Percentiles rank a stretch among this genome's conserved stretches.
Evolutionary conservation across 2,113 vertebrate species (phyloP).

Genomic region (Erpornis zantholeuca): DNA sequence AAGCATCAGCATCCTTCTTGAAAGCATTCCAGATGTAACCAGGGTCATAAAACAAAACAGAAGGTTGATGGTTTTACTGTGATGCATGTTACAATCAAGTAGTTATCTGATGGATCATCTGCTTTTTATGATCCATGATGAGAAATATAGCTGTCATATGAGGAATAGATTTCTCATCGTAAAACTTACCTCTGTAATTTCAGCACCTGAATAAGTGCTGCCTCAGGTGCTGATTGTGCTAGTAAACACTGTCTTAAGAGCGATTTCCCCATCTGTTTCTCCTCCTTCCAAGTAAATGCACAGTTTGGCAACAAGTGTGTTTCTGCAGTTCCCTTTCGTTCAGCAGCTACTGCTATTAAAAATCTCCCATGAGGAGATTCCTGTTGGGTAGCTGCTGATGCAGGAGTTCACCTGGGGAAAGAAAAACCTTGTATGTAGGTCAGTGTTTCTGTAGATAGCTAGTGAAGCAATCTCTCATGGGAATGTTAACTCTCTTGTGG

Average conservation of each 20-base stretch:
- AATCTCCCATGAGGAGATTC: neutral
- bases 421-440: neutral
- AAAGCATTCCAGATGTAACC: conserved; percentile 70
- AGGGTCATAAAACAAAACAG: conserved; percentile 65
- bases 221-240: conserved; percentile 32
- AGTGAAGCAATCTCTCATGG: neutral
- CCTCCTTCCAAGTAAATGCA: neutral
- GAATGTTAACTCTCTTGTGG: neutral
- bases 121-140: conserved; percentile 67
- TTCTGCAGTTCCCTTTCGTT: neutral
- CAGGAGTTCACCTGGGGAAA: conserved; percentile 5
- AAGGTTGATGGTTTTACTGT: conserved; percentile 72
- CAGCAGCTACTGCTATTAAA: conserved; percentile 29
- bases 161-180: conserved; percentile 40
- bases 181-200: conserved; percentile 58
- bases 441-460: neutral
- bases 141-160: conserved; percentile 63
- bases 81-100: conserved; percentile 42
- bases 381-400: neutral
- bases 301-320: conserved; percentile 32
- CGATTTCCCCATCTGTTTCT: conserved; percentile 45
- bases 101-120: conserved; percentile 68
- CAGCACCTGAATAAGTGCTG: conserved; percentile 60
- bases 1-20: conserved; percentile 56
- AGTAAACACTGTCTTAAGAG: conserved; percentile 26